Evolutionary conservation across 2,113 vertebrate species (phyloP), one percentile per base, ranked within the genome.

Genomic region (Xiphias gladius): DNA sequence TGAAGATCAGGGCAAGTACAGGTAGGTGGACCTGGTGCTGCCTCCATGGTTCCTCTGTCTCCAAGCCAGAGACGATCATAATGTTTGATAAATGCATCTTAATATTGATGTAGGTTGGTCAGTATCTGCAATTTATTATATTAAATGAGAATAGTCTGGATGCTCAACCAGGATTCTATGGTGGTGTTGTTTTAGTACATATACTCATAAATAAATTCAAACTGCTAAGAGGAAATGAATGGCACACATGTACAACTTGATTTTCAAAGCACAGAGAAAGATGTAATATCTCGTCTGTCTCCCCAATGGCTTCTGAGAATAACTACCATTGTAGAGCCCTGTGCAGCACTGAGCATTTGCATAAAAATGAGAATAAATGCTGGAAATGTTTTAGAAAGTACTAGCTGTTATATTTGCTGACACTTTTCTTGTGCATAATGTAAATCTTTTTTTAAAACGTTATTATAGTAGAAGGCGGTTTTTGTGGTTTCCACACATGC

Each of bases 401-500:
- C 2, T 30, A 26, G 6, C 9, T 64, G 43, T 74, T 75, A 37
- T 9, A 67, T 62, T 66, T 66, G 7, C 28, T 72, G 62, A 80
- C 28, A 32, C 2, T 58, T 35, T 57, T 35, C 22, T 28, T 67
- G 19, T 77, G 16, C 16, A 16, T 58, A 32, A 12, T 69, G 46
- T 73, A 13, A 17, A 20, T 62, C 0, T 50, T 54, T 79, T 35
- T 20, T 68, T 26, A 65, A 35, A 26, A 22, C n/a, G 32, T 64
- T 6, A 48, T 14, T 55, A 1, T 73, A 17, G 52, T 58, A 17
- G 13, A 48, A 30, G 59, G 66, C 69, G 32, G 32, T 76, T 73
- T 70, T 68, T 88, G 46, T 97, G 96, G 95, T 94, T 99, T 97
- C 97, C 98, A 98, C 98, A 99, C 98, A 99, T 99, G 95, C 98